A percentile compares a stretch with the other conserved stretches of the same genome.
These are phyloP conservation scores for Lamellibrachia luymesi DNA, from an alignment of 1,140 invertebrate genomes.

Conservation along the genomic window DNA sequence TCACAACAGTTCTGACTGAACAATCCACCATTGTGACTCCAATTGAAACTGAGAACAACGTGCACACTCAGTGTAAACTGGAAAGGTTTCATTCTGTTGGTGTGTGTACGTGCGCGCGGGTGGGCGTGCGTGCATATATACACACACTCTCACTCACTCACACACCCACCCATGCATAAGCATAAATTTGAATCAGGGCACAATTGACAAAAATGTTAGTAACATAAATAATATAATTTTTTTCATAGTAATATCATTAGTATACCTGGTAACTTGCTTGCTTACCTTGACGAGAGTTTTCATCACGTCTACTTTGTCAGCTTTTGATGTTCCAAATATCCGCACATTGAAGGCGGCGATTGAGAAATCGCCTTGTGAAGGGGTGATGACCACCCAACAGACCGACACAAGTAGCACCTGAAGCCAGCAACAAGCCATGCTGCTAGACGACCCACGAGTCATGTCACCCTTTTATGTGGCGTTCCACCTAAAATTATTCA, in stretches of 20 bases:
- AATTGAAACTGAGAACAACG: too few relatives aligned
- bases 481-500: neutral
- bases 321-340: constrained; percentile 21
- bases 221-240: neutral
- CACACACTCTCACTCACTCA: too few relatives aligned
- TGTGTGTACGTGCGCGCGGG: too few relatives aligned
- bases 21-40: too few relatives aligned
- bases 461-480: neutral
- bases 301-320: neutral
- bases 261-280: neutral
- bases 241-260: neutral
- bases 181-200: neutral
- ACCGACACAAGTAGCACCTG: neutral
- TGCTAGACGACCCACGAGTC: neutral
- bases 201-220: constrained; percentile 3
- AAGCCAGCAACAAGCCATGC: neutral
- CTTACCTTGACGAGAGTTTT: constrained; percentile 10
- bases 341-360: constrained; percentile 16
- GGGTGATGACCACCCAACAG: neutral
- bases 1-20: too few relatives aligned
- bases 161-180: neutral
- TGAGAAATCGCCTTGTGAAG: neutral
- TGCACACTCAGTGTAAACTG: too few relatives aligned
- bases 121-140: too few relatives aligned
- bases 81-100: too few relatives aligned